Percentiles rank a stretch among this genome's conserved stretches.
Conservation (phyloP, 2,797 vertebrate species). For the Hypotaenidia okinawae region DNA sequence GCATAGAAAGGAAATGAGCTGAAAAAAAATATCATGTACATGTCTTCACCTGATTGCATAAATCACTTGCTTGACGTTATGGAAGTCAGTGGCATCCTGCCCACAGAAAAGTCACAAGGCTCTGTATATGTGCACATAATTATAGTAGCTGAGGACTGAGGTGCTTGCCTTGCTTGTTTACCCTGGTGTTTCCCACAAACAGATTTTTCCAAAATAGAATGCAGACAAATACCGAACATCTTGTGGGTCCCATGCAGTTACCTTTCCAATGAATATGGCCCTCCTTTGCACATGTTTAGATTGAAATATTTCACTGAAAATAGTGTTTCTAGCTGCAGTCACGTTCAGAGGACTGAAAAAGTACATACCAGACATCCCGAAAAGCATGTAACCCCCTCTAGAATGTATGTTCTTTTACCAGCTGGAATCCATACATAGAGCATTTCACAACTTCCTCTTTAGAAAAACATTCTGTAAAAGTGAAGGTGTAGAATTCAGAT, state of each 20-base stretch:
- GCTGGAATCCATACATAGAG: background rate
- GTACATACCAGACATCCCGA: background rate
- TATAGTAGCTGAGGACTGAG: background rate
- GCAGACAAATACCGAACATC: background rate
- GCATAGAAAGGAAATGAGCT: slow-evolving; percentile 39
- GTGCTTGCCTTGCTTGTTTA: background rate
- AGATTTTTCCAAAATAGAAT: background rate
- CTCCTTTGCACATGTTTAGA: rapidly evolving
- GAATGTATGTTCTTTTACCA: background rate
- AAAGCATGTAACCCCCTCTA: too few relatives aligned
- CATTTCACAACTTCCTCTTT: background rate
- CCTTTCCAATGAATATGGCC: background rate
- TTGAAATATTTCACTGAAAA: background rate
- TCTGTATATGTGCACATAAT: slow-evolving; percentile 13
- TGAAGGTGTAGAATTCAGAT: background rate
- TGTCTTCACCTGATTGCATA: slow-evolving; percentile 59
- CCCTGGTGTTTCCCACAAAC: background rate
- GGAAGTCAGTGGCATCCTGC: slow-evolving; percentile 27
- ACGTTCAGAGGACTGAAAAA: background rate
- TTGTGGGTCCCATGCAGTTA: background rate
- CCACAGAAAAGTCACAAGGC: background rate
- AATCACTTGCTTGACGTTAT: slow-evolving; percentile 35
- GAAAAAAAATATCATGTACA: slow-evolving; percentile 36
- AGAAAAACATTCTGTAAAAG: background rate
- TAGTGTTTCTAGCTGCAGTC: background rate